These are phyloP conservation scores for Gallinago paraguaiae DNA, from an alignment of 2,113 vertebrate species.

Conservation along the genomic window DNA sequence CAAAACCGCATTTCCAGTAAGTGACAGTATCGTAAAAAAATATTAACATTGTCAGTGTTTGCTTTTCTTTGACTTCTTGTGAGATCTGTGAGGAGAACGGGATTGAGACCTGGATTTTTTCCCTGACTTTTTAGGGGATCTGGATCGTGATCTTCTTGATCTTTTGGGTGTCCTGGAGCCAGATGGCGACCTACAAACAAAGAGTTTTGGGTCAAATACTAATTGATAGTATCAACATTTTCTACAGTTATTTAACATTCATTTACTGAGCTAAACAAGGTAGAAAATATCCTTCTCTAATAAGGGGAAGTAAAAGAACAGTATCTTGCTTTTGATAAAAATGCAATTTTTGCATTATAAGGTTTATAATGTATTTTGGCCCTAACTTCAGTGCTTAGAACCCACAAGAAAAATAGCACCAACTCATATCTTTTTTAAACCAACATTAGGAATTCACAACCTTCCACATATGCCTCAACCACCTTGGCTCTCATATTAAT, in stretches of 20 bases:
- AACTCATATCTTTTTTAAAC: neutral
- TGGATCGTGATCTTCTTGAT: conserved; percentile 91
- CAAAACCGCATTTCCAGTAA: conserved; percentile 84
- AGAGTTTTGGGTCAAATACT: neutral
- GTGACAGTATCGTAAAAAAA: conserved; percentile 81
- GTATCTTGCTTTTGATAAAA: neutral
- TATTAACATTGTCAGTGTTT: conserved; percentile 90
- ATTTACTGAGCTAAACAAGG: neutral
- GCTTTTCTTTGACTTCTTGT: conserved; percentile 99
- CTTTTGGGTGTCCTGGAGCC: conserved; percentile 95
- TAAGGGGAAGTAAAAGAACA: neutral
- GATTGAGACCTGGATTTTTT: conserved; percentile 98
- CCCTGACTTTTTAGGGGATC: conserved; percentile 94
- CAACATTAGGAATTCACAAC: neutral
- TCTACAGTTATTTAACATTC: neutral
- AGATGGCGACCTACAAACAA: conserved; percentile 87
- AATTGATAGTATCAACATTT: neutral
- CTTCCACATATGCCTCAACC: neutral
- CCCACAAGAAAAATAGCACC: neutral
- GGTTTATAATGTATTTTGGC: neutral
- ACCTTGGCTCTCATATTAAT: neutral
- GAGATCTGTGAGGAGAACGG: conserved; percentile 95
- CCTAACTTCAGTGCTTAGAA: neutral
- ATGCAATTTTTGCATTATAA: neutral
- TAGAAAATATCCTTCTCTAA: neutral